Conservation (phyloP, 2,113 vertebrate genomes). For the Dasyornis broadbenti region DNA sequence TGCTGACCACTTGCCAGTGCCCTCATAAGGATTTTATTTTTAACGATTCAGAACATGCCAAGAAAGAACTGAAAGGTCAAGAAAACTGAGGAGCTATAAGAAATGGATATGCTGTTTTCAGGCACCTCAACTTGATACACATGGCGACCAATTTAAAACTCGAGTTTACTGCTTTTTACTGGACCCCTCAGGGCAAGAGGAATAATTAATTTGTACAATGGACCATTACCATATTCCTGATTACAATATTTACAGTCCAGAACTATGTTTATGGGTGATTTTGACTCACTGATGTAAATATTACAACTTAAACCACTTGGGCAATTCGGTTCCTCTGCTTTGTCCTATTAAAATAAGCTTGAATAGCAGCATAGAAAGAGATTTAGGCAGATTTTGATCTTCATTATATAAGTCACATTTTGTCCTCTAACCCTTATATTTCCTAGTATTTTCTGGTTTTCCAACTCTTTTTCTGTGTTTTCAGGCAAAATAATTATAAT, state of each 20-base stretch:
- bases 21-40: conserved; percentile 66
- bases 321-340: not conserved
- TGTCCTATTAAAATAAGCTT: not conserved
- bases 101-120: conserved; percentile 50
- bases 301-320: not conserved
- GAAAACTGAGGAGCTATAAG: conserved; percentile 53
- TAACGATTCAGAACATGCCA: conserved; percentile 51
- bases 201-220: not conserved
- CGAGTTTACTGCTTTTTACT: not conserved
- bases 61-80: conserved; percentile 57
- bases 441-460: not conserved
- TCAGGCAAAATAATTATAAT: not conserved
- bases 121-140: not conserved
- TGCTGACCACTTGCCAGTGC: not conserved
- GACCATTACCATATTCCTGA: not conserved
- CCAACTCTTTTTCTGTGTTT: not conserved
- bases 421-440: not conserved
- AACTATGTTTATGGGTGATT: not conserved
- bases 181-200: not conserved
- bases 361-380: not conserved
- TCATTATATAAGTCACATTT: not conserved
- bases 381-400: not conserved
- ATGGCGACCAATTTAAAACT: not conserved
- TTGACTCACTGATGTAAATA: not conserved
- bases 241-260: not conserved